Evolutionary conservation across 2,113 vertebrate species (phyloP), one percentile per base, ranked within the genome.

Genomic region (Lichenostomus cassidix): DNA sequence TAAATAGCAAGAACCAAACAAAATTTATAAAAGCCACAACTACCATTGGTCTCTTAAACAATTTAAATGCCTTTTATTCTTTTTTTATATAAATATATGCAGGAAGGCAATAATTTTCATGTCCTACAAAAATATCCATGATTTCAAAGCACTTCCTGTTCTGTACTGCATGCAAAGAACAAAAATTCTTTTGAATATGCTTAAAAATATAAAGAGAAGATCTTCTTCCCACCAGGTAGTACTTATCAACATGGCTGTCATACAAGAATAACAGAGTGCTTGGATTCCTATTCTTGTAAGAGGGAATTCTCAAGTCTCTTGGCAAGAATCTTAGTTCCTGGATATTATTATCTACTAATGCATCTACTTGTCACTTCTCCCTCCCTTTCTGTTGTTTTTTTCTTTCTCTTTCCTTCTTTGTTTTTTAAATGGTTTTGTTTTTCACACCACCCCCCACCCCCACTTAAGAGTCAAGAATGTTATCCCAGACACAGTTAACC

Each of bases 91-190:
- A 15, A 78, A 85, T 78, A 88, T 29, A 24, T 39, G 5, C 46
- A 63, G 24, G 12, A 85, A 85, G 52, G 65, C 60, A 84, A 59
- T 55, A 90, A 82, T 92, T 87, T 90, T 85, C 41, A 1, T 3
- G 7, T 92, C 37, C 71, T 88, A 90, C 21, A 83, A 88, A 94
- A 90, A 68, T 39, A 73, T 33, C n/a, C 15, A 46, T 0, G 0
- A 59, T 69, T 88, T 93, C 50, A 95, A 94, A 86, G 53, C 5
- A 56, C 22, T 88, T 95, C 59, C 68, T 86, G 13, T 65, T 86
- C 71, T 80, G 29, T 67, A 33, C 27, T 56, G 14, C 16, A 69
- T 49, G 25, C 12, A 86, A 73, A 80, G 59, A 77, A 88, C 7
- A 42, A 86, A n/a, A 76, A 60, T 49, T 81, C 3, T 69, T 83